Evolutionary conservation across 64 coral and sea anemone species (phyloP), one percentile per base, ranked within the genome.

Genomic region (Stichodactyla mertensii): DNA sequence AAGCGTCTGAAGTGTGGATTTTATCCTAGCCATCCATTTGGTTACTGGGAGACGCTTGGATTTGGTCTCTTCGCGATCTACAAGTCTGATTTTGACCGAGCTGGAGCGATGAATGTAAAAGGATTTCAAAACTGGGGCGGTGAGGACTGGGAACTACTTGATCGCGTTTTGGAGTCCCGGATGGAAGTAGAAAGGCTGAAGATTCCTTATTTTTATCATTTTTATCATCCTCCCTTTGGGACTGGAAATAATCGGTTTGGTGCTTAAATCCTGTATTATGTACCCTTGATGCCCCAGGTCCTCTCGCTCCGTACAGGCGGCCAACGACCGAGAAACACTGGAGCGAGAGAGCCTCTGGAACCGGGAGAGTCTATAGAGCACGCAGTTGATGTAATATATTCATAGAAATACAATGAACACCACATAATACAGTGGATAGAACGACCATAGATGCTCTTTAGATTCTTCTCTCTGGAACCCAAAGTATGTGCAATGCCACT

Each of bases 101-200:
- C 89, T 18, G 95, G 95, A 66, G 95, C 89, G 61, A 97, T 97
- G 95, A 93, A 97, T 79, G 74, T 93, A 6, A 83, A 55, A 55
- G 89, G 89, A 71, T 97, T 97, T 26, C 88, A 90, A 66, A 82
- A 82, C 10, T 97, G 95, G 95, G 95, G 95, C 15, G 95, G 95
- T 4, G 95, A 97, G 61, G 95, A 97, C 83, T 97, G 95, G 95
- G 95, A 97, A 91, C 92, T 97, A 66, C 88, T 97, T 10, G 95
- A 97, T 57, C 92, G 95, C 13, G 83, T 97, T n/a, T 77, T 97
- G 52, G 89, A 91, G 89, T 86, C 95, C 14, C 74, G 80, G 53
- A 88, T 90, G 15, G 95, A 97, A 71, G 95, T 97, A 11, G 95
- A 97, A 80, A 85, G 95, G 82, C 88, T 97, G 27, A 97, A 97